Base-by-base conservation (phyloP, 1,140 invertebrate species). In the Pachypeltis micranthus region DNA sequence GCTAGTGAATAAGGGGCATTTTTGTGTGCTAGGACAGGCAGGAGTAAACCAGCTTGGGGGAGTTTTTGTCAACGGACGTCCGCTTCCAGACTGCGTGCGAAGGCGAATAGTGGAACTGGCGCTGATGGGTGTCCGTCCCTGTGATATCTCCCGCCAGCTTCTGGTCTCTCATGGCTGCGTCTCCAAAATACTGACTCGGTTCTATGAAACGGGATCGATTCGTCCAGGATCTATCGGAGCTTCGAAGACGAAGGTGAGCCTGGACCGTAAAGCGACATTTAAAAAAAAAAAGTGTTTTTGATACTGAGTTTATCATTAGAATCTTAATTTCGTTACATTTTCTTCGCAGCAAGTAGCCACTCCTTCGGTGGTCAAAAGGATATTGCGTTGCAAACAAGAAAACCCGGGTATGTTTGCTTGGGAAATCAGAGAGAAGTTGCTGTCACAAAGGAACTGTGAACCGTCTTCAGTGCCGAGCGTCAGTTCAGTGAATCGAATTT, bases 131-230 rank as follows among this genome's bases (percentile, higher is more conserved):
- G 92, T 96, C 0, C 79, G 94, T 61, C 94, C 94, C 10, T 97
- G 94, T 74, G 94, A 97, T 76, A 98, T 97, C 73, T 95, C 91
- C 2, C 77, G 94, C 51, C 92, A 96, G 72, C 79, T 98, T 26
- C 80, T 95, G 12, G 96, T 99, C 4, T 96, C 93, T 0, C 94
- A 98, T 73, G 95, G 95, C 66, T 86, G 85, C 71, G 91, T 95
- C n/a, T 95, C 91, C 12, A 98, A 98, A 79, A 98, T 98, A 66
- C 80, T 99, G 12, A 96, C 93, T 1, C 81, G 95, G 64, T 98
- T 96, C 78, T 96, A 95, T 72, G 91, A 95, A 76, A 95, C 92
- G 4, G 92, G 91, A 0, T 93, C 90, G 51, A 93, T 95, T 61
- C 80, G 90, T 69, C 92, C 91, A 1, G 91, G 91, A 23, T 91